Evolutionary conservation across 2,797 vertebrate genomes (phyloP), one percentile per base, ranked within the genome.

Genomic region (Myotis myotis): DNA sequence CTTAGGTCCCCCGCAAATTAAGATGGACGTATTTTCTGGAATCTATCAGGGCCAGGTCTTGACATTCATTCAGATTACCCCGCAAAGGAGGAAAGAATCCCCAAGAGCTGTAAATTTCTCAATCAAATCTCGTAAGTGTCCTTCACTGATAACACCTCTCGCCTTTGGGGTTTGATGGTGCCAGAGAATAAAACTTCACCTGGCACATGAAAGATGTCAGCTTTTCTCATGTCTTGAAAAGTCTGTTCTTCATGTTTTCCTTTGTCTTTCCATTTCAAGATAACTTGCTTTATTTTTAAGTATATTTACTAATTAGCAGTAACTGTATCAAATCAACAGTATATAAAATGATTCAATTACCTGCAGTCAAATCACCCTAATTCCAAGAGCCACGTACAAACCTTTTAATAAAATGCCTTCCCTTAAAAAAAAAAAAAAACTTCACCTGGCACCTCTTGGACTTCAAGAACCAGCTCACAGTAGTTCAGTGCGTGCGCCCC

Each of bases 1-100:
- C 97, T 38, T 60, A 82, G 94, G 96, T 94, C 97, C 94, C 64
- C 79, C 8, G 62, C 85, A 97, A 97, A 98, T 92, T 80, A 96
- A 95, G 66, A 96, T 0, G 55, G 94, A 95, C 95, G 86, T 95
- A 96, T 97, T 98, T 97, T 98, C 98, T 98, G 98, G 97, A 97
- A 98, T 97, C 97, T 97, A 91, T 98, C 97, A 98, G 96, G 96
- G 89, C 68, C 84, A 94, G 94, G 16, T 91, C 97, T 97, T 98
- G 98, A 98, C 97, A 97, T 94, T 96, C 94, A 97, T 97, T 97
- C 97, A 97, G 68, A 97, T 97, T 93, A 97, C 94, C 95, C 96
- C 96, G 97, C 95, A 97, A 98, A 98, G 97, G 94, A 98, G 96
- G 66, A 98, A 98, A 97, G 98, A 98, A 98, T 98, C 98, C 97